Evolutionary conservation across 2,113 vertebrate genomes (phyloP).

Genomic region (Thinocorus orbignyianus): DNA sequence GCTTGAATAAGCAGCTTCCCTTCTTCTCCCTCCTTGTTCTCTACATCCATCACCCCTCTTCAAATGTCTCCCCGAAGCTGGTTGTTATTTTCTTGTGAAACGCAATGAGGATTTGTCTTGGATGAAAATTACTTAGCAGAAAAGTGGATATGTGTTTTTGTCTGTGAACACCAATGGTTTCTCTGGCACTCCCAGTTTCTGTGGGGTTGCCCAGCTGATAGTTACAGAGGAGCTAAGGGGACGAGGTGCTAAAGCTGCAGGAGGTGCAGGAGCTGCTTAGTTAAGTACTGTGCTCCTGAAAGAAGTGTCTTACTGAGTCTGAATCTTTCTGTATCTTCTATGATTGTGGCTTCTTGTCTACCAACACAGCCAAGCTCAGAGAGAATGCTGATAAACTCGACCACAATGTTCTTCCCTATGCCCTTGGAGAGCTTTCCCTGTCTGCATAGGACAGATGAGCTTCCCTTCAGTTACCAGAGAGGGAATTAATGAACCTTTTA

Average conservation of each 20-base stretch:
- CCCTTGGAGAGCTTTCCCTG: neutral
- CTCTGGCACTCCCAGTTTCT: neutral
- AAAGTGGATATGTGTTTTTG: neutral
- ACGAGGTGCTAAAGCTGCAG: neutral
- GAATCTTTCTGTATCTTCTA: neutral
- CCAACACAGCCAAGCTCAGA: neutral
- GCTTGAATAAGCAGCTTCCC: neutral
- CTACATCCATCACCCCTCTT: neutral
- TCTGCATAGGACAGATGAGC: neutral
- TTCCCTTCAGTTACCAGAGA: neutral
- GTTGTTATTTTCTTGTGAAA: neutral
- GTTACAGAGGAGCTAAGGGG: neutral
- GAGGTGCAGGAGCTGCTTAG: neutral
- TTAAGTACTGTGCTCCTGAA: neutral
- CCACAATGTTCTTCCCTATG: neutral
- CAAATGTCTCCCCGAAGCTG: neutral
- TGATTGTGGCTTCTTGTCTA: neutral
- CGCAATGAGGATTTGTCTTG: neutral
- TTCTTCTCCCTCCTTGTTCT: neutral
- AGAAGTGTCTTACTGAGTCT: neutral
- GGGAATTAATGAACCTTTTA: neutral
- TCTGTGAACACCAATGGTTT: accelerated
- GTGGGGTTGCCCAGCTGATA: neutral
- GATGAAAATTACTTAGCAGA: neutral
- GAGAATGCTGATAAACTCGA: neutral